Conservation (phyloP, 2,113 vertebrate genomes). For the Boulengeromyrus knoepffleri region DNA sequence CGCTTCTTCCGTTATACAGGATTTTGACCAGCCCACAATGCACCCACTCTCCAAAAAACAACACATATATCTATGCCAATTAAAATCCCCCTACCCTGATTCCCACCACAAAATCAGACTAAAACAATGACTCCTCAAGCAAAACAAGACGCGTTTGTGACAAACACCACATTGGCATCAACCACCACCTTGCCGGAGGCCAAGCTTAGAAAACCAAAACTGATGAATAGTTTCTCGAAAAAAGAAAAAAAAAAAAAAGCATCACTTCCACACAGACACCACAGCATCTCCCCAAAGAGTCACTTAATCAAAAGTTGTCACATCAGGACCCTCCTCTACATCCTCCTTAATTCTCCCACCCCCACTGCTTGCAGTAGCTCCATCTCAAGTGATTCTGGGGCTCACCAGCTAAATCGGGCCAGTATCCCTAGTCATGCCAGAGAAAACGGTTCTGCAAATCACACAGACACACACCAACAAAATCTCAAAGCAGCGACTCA, state of each 20-base stretch:
- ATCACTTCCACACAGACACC: neutral
- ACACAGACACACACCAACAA: neutral
- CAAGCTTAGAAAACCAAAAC: neutral
- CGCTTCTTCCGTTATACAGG: neutral
- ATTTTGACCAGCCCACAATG: neutral
- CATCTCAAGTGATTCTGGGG: neutral
- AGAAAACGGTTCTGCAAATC: neutral
- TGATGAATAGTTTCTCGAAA: neutral
- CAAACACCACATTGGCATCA: neutral
- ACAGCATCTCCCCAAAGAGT: neutral
- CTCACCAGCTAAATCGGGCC: neutral
- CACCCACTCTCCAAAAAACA: neutral
- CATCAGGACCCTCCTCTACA: neutral
- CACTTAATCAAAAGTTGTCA: neutral
- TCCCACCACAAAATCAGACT: neutral
- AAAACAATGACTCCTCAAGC: neutral
- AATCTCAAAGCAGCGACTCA: neutral
- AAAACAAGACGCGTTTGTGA: neutral
- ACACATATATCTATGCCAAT: neutral
- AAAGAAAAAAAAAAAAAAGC: too few species aligned
- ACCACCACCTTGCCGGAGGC: neutral
- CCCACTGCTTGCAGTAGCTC: neutral
- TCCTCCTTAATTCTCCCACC: neutral
- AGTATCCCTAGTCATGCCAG: neutral
- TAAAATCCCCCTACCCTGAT: neutral